Evolutionary conservation across 2,797 vertebrate genomes (phyloP).

Genomic region (Myiotriccus ornatus): DNA sequence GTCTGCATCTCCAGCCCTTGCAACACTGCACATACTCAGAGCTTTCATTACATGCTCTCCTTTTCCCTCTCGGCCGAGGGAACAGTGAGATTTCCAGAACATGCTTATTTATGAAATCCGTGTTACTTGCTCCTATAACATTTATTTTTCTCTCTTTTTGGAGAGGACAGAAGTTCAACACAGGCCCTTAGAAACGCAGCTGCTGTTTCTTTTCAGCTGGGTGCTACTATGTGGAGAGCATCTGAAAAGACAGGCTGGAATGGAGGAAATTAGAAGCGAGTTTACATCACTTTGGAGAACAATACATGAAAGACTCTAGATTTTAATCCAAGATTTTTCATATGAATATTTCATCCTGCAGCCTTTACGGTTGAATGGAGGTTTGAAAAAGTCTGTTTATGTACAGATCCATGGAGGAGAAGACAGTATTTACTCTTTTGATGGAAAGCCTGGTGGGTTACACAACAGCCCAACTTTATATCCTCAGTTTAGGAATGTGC

Average conservation of each 20-base stretch:
- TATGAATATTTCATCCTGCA: not conserved
- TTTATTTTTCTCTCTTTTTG: slow-evolving; percentile 18
- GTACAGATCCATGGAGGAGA: not conserved
- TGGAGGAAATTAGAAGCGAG: not conserved
- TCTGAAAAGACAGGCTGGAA: not conserved
- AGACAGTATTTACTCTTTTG: not conserved
- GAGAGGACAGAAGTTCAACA: slow-evolving; percentile 12
- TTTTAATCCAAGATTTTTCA: slow-evolving; percentile 28
- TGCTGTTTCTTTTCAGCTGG: slow-evolving; percentile 46
- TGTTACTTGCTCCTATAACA: not conserved
- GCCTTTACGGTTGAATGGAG: not conserved
- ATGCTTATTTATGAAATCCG: not conserved
- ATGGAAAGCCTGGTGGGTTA: not conserved
- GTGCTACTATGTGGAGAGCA: not conserved
- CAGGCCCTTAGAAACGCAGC: not conserved
- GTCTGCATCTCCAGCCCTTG: not conserved
- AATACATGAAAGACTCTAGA: not conserved
- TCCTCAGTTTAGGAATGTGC: not conserved
- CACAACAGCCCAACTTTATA: not conserved
- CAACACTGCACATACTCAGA: not conserved
- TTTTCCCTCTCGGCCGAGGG: not conserved
- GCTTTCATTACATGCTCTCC: not conserved
- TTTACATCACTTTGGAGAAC: slow-evolving; percentile 6
- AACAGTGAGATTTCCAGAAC: not conserved
- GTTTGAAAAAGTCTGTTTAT: not conserved